These are phyloP conservation scores for Halictus quadricinctus DNA, from an alignment of 2,888 invertebrate species.

Conservation along the genomic window DNA sequence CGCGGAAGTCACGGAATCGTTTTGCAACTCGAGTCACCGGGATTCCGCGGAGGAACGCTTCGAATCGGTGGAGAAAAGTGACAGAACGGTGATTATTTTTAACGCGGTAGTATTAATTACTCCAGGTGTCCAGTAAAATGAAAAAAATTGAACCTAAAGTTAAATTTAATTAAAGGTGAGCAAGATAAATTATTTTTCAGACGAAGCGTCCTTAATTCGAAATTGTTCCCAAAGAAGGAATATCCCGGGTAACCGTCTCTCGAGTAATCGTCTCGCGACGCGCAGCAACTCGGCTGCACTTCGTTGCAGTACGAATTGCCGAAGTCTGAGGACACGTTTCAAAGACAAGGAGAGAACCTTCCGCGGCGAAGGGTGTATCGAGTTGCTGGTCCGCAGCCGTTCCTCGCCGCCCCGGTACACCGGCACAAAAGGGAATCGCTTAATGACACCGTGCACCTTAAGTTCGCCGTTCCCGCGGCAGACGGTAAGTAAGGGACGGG, in stretches of 20 bases:
- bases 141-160: neutral
- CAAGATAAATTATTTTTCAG: neutral
- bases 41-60: neutral
- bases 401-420: conserved; percentile 19
- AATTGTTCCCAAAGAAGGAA: conserved; percentile 30
- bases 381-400: conserved; percentile 20
- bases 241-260: neutral
- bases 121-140: neutral
- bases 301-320: neutral
- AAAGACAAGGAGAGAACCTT: conserved; percentile 13
- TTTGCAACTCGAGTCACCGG: neutral
- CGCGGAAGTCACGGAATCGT: conserved; percentile 12
- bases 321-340: conserved; percentile 25
- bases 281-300: neutral
- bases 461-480: conserved; percentile 19
- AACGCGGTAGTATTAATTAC: neutral
- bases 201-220: neutral
- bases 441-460: conserved; percentile 48
- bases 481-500: neutral
- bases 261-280: conserved; percentile 25
- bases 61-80: neutral
- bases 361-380: conserved; percentile 20
- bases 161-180: neutral
- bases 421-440: conserved; percentile 47
- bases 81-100: neutral